These are phyloP conservation scores for Aphidoletes aphidimyza DNA, from an alignment of 2,888 invertebrate genomes.

Conservation along the genomic window DNA sequence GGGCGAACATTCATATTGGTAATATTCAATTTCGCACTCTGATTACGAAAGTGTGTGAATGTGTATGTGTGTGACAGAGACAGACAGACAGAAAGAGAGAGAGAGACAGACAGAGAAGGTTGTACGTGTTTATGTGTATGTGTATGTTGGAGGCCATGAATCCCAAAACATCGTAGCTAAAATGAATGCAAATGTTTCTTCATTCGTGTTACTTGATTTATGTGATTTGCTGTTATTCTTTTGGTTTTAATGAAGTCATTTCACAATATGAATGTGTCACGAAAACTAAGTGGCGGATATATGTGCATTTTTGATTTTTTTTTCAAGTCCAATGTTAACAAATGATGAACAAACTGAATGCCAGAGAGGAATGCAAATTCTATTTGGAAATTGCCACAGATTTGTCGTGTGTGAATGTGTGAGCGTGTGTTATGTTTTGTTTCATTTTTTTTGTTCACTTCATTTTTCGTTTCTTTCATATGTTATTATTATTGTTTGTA, in stretches of 20 bases:
- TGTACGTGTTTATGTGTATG: neutral
- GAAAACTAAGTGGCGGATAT: conserved; percentile 29
- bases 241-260: conserved; percentile 15
- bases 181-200: conserved; percentile 2
- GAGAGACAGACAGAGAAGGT: no score
- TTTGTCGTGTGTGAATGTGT: no score
- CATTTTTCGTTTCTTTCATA: no score
- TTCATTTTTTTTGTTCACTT: neutral
- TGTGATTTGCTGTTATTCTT: conserved; percentile 42
- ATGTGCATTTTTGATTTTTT: neutral
- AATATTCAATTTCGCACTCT: no score
- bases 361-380: neutral
- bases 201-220: conserved; percentile 40
- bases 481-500: no score
- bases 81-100: no score
- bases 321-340: conserved; percentile 53
- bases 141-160: conserved; percentile 12
- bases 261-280: conserved; percentile 50
- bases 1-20: neutral
- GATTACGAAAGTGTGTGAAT: no score
- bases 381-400: neutral
- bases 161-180: neutral
- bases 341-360: conserved; percentile 35
- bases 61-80: no score
- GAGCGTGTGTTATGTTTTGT: neutral